Evolutionary conservation across 2,888 invertebrate genomes (phyloP), one percentile per base, ranked within the genome.

Genomic region (Sceliomorpha sp.): DNA sequence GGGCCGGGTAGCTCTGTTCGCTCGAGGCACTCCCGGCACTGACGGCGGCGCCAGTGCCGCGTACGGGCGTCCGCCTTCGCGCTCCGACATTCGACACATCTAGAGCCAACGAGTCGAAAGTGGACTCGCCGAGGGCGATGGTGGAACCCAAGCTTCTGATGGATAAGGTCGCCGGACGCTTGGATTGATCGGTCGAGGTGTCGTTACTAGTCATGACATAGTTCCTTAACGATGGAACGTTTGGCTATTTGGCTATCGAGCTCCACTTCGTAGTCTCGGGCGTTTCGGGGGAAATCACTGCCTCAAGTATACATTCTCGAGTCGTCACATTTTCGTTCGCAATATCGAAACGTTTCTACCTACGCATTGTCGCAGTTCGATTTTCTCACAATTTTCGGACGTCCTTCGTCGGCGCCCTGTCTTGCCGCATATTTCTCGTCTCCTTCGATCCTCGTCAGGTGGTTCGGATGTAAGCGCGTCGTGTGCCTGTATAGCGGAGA

Each of bases 1-100:
- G n/a, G n/a, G n/a, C n/a, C n/a, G n/a, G n/a, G 77, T 39, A 89
- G 88, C 87, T 89, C 84, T 82, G 85, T 88, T 81, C 89, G 89
- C 88, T 88, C 89, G 86, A 4, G 88, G 51, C 15, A 36, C 24
- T 36, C 37, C 8, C 32, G 17, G 12, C 9, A 3, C 45, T 42
- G 5, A 27, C 14, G 12, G 47, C 29, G 0, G n/a, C 5, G 6
- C n/a, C 29, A 3, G 24, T 10, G 48, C 20, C 34, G 20, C 48
- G 50, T n/a, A n/a, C n/a, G n/a, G n/a, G n/a, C n/a, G n/a, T n/a
- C n/a, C 45, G 20, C 14, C 26, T 32, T 29, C 37, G 2, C 67
- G 69, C 26, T 10, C 48, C 58, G 45, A 53, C 64, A 27, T 77
- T 76, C 4, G 87, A 84, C 14, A 83, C 87, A 17, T 87, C 82